Base-by-base conservation (phyloP, 64 coral and sea anemone genomes). In the Acropora tenuis region DNA sequence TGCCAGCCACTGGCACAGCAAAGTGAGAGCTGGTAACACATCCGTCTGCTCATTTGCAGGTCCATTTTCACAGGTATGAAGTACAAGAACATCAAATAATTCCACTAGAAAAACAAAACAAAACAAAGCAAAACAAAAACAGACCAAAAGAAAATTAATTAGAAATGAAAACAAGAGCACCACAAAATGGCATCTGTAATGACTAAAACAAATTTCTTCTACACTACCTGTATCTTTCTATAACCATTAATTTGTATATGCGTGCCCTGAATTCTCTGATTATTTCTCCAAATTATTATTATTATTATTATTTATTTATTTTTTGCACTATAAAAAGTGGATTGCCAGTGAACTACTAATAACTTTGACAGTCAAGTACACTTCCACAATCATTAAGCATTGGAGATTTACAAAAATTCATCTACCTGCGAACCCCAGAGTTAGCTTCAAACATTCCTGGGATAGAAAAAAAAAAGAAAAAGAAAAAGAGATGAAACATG, bases 381-480 rank as follows among this genome's bases (percentile, higher is more conserved):
- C 30, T 30, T 30, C 30, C 30, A 30, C 30, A 30, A 30, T 30
- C 30, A 30, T 30, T 30, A 30, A 30, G 30, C 30, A 30, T 30
- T 30, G 52, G 52, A 10, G 6, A 55, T 55, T 55, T 55, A 30
- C 30, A 30, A 30, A 30, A 30, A 30, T 30, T 30, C 30, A 19
- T 7, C 77, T 90, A 98, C 96, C 94, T 98, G 96, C 85, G 74
- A 98, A 93, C 10, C 87, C 90, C 45, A 98, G 88, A 75, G 87
- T 74, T 18, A 98, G 69, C 50, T 90, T 81, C 90, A 90, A 98
- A 71, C 90, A 89, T 47, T 98, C 96, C 93, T 98, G 48, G 1
- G 84, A 48, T 11, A 79, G 44, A 40, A 92, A 43, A 3, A 1
- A 55, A 55, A 55, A 10, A 55, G 52, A 55, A 50, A 50, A 92